Conservation (phyloP, 2,888 invertebrate genomes). For the Phymatocera aterrima region DNA sequence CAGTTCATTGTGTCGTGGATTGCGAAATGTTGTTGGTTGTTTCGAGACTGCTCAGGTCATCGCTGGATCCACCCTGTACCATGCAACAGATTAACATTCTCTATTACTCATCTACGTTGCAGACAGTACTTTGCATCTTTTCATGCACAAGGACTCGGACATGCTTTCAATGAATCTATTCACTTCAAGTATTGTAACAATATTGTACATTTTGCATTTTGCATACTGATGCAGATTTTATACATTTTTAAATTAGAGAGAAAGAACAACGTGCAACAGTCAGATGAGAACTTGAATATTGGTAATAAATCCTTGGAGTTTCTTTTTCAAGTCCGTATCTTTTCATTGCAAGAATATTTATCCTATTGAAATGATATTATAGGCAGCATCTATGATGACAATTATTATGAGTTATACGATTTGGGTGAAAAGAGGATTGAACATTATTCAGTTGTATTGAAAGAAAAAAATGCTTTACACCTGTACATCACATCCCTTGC, state of each 20-base stretch:
- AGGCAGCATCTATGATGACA: background rate
- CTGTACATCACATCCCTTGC: background rate
- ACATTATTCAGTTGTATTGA: no score
- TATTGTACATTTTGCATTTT: background rate
- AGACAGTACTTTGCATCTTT: background rate
- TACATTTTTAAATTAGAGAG: background rate
- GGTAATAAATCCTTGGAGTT: background rate
- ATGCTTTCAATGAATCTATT: background rate
- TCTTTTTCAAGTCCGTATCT: background rate
- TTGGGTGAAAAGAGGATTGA: background rate
- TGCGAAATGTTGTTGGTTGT: constrained; percentile 52
- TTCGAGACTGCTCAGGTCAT: constrained; percentile 58
- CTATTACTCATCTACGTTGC: constrained; percentile 42
- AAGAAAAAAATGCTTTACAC: background rate
- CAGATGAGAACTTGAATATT: background rate
- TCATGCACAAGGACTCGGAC: background rate
- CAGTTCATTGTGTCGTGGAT: constrained; percentile 46
- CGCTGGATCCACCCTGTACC: constrained; percentile 68
- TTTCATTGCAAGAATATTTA: background rate
- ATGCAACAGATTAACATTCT: constrained; percentile 69
- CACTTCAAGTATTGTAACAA: background rate
- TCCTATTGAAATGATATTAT: background rate
- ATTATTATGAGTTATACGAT: background rate
- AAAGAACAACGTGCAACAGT: background rate
- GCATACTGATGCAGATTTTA: background rate